Evolutionary conservation across 1,140 invertebrate species (phyloP), one percentile per base, ranked within the genome.

Genomic region (Zaprionus kolodkinae): DNA sequence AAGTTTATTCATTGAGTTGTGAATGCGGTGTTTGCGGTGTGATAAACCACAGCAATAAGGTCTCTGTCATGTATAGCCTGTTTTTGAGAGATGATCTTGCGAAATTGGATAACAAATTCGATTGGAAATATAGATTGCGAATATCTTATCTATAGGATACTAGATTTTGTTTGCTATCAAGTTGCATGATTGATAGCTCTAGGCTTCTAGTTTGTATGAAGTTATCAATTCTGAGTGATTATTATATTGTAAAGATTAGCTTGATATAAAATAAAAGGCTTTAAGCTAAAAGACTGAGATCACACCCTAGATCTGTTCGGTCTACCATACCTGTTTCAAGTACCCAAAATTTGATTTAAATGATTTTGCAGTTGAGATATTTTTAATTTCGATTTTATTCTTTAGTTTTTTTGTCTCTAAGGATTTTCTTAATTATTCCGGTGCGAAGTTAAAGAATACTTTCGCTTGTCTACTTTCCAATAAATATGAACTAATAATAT

Each of bases 401-500:
- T 12, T 12, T 55, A n/a, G 52, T 35, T 35, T 35, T 35, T 25
- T 25, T 48, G 27, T 55, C 21, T 55, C 21, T 33, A 55, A 33
- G 9, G 40, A 65, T 65, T 56, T 15, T 30, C 63, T 65, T 65
- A 65, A 43, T 40, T 30, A 65, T 15, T 52, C 54, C 54, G 40
- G 30, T 65, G 50, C 50, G 63, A 65, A 65, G 62, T 65, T 55
- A 10, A 65, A 61, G n/a, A 55, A n/a, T 13, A 43, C 54, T 38
- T 65, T 56, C 52, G 54, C 63, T 43, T 40, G 21, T 65, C 63
- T 65, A 65, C 52, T 17, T 65, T 25, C 54, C 40, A 36, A 65
- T 65, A 65, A 65, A 55, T 65, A 65, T 12, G 36, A 55, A 55
- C 62, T 65, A 36, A 65, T 65, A 36, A 65, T 54, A 65, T 43